phyloP scores from a whole-genome alignment of 2,888 invertebrate genomes.

The Temnothorax rugatulus region DNA sequence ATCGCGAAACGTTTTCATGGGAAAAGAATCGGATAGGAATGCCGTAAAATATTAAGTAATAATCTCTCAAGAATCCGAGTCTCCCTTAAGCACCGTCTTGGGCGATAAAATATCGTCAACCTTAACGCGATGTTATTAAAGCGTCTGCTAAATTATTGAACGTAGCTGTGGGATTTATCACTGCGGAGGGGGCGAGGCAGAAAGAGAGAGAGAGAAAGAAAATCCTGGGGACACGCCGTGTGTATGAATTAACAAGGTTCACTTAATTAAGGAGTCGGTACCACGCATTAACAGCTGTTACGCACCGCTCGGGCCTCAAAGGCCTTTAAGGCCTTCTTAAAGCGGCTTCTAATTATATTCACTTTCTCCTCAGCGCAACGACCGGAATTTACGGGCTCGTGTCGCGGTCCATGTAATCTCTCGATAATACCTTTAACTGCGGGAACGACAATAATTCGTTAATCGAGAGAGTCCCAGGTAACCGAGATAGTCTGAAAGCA shows the following conservation, averaged over 20 bases:
- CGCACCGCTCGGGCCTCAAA: constrained; percentile 65
- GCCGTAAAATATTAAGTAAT: constrained; percentile 50
- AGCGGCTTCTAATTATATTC: constrained; percentile 80
- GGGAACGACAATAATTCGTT: constrained; percentile 58
- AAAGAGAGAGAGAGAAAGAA: constrained; percentile 44
- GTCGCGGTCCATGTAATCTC: constrained; percentile 61
- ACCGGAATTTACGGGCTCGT: constrained; percentile 70
- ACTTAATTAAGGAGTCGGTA: constrained; percentile 70
- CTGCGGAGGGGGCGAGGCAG: not conserved
- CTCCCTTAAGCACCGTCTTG: not conserved
- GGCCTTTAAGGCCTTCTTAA: constrained; percentile 66
- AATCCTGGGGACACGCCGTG: constrained; percentile 36
- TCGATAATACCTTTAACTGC: constrained; percentile 55
- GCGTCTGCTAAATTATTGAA: constrained; percentile 23
- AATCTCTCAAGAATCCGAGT: constrained; percentile 41
- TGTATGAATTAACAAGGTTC: constrained; percentile 69
- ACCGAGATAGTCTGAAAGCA: constrained; percentile 4
- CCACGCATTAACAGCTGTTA: constrained; percentile 63
- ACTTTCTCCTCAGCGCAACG: constrained; percentile 76
- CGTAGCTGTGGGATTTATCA: constrained; percentile 5
- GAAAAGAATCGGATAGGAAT: constrained; percentile 31
- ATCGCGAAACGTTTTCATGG: not conserved
- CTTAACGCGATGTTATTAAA: constrained; percentile 37
- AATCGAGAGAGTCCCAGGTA: not conserved
- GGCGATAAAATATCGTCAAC: constrained; percentile 36